phyloP scores from a whole-genome alignment of 2,797 vertebrate species.

The Liparis tanakae region DNA sequence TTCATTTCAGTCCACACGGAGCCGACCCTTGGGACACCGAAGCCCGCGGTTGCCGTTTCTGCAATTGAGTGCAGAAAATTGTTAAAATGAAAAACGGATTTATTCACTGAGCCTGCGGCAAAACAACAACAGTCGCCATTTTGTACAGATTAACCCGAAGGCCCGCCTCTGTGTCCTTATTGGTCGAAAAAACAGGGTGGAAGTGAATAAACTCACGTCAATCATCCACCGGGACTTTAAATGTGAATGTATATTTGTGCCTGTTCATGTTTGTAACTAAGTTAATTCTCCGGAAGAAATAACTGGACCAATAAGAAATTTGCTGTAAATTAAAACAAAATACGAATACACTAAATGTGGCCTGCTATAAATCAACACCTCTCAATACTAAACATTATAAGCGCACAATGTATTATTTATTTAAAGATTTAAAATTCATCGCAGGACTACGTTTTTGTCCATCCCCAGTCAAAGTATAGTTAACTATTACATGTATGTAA shows the following conservation, averaged over 20 bases:
- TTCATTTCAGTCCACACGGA: constrained; percentile 86
- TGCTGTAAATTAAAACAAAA: neutral
- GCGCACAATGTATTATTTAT: neutral
- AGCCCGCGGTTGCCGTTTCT: constrained; percentile 33
- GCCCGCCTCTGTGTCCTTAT: constrained; percentile 70
- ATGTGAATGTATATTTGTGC: neutral
- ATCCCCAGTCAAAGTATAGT: neutral
- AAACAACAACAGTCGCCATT: constrained; percentile 88
- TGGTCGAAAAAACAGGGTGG: constrained; percentile 74
- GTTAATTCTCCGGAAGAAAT: too few relatives aligned
- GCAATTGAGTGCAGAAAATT: constrained; percentile 46
- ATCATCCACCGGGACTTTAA: constrained; percentile 42
- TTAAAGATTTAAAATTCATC: neutral
- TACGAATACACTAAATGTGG: neutral
- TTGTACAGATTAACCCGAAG: constrained; percentile 78
- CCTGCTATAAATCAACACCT: neutral
- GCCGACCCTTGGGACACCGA: constrained; percentile 49
- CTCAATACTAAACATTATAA: neutral
- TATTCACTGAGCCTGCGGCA: constrained; percentile 82
- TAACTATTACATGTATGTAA: neutral
- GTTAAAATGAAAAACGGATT: constrained; percentile 52
- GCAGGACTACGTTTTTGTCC: neutral
- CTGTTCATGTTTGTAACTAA: neutral
- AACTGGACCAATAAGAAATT: too few relatives aligned
- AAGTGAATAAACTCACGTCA: constrained; percentile 58